Conservation (phyloP, 2,113 vertebrate genomes). For the Petroica traversi region DNA sequence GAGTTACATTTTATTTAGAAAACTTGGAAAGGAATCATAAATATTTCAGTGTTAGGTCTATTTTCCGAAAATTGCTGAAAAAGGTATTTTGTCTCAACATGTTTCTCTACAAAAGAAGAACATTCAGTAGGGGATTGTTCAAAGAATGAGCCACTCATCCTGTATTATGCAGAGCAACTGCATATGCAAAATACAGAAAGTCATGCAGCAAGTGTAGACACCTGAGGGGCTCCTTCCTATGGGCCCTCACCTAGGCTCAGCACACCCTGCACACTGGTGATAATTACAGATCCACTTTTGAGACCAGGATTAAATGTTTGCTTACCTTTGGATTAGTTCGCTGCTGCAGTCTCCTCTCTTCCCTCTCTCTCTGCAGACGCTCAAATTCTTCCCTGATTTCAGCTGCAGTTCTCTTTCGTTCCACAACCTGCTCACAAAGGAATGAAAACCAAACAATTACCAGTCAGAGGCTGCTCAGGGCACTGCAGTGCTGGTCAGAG, state of each 20-base stretch:
- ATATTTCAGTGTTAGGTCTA: neutral
- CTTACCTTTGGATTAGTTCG: conserved; percentile 96
- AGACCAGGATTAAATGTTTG: neutral
- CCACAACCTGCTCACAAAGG: conserved; percentile 84
- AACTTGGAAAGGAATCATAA: neutral
- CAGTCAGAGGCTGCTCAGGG: neutral
- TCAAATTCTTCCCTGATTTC: conserved; percentile 97
- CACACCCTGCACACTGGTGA: neutral
- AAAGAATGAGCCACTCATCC: neutral
- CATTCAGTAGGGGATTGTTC: neutral
- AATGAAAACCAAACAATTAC: neutral
- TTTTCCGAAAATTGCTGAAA: neutral
- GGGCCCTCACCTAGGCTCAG: neutral
- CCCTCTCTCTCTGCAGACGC: conserved; percentile 91
- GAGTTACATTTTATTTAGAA: neutral
- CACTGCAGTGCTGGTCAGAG: neutral
- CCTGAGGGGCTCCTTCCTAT: no score
- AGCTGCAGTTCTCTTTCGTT: conserved; percentile 89
- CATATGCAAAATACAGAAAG: neutral
- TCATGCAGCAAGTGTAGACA: neutral
- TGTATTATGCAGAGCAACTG: neutral
- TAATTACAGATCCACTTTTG: neutral
- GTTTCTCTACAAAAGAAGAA: neutral
- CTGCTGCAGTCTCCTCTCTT: conserved; percentile 92
- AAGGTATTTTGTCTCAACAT: neutral